These are phyloP conservation scores for Pipistrellus kuhlii DNA, from an alignment of 2,797 vertebrate species.

Conservation along the genomic window DNA sequence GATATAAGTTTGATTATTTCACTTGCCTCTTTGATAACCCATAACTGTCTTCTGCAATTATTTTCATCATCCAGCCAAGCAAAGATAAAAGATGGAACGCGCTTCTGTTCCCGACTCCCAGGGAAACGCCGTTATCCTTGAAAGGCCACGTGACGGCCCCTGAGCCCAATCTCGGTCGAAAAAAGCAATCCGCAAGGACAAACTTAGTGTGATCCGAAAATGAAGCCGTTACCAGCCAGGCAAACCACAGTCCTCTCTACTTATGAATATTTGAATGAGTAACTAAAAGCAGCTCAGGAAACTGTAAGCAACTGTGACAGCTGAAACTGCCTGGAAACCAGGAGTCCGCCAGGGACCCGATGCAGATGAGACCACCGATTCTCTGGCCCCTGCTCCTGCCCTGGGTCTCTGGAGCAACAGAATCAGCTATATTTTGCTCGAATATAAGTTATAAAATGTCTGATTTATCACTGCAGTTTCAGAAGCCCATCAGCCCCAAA, in stretches of 20 bases:
- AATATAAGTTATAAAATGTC: conserved; percentile 66
- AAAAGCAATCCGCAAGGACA: conserved; percentile 84
- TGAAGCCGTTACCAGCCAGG: conserved; percentile 91
- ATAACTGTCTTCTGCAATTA: conserved; percentile 91
- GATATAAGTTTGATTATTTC: conserved; percentile 89
- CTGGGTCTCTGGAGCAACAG: conserved; percentile 46
- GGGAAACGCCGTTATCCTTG: conserved; percentile 89
- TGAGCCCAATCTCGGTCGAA: conserved; percentile 79
- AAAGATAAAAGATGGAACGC: conserved; percentile 89
- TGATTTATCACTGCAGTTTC: conserved; percentile 68
- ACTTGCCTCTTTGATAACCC: conserved; percentile 89
- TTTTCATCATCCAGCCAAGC: conserved; percentile 87
- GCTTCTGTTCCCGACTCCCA: conserved; percentile 84
- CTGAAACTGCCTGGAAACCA: conserved; percentile 90
- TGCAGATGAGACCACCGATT: conserved; percentile 82
- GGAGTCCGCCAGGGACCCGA: conserved; percentile 83
- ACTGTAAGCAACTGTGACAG: conserved; percentile 93
- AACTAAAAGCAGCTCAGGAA: conserved; percentile 93
- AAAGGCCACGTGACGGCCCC: conserved; percentile 79
- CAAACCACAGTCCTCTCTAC: conserved; percentile 88
- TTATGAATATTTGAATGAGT: conserved; percentile 96
- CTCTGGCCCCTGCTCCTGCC: conserved; percentile 43
- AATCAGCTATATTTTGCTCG: conserved; percentile 49
- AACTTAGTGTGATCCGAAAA: conserved; percentile 87
- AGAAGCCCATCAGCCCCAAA: conserved; percentile 61